Evolutionary conservation across 1,140 invertebrate species (phyloP), one percentile per base, ranked within the genome.

Genomic region (Heliconius hewitsoni): DNA sequence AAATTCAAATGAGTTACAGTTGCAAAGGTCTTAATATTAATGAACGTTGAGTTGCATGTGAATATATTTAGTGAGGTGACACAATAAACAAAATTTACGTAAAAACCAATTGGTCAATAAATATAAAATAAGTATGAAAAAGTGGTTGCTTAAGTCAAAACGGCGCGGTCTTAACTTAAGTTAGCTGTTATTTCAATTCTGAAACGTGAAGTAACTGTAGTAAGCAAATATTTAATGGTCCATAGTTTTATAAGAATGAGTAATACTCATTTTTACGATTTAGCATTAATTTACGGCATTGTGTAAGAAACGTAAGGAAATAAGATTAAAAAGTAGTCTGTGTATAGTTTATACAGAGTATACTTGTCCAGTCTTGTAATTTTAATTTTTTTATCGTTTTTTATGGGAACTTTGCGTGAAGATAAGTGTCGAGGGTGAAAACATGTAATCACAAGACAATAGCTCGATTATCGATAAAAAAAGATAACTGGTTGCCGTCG

Each of bases 381-480:
- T 30, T 66, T 30, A 66, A 66, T 66, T 66, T 16, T 23, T 30
- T 66, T 30, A 30, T 66, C 27, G 27, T 27, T 66, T 66, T 42
- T 66, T 66, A 66, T 66, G 60, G 60, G 60, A 30, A 66, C 60
- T 9, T 78, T 46, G 76, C 76, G 76, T 78, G 76, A 73, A 78
- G 76, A 78, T 78, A 78, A 78, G 39, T 57, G 52, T 73, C 11
- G 57, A 57, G 46, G 42, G 74, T 71, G 37, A 79, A 75, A 75
- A 79, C 70, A 66, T 80, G 39, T 55, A 76, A 73, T 75, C 30
- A 73, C 37, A 71, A 76, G 75, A 80, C 79, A 76, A 76, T 80
- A 71, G 74, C 52, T 76, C 60, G 60, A 80, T 80, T 78, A 78
- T 78, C 52, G 76, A 78, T 78, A 80, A 76, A 80, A 52, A 55